Conservation (phyloP, 2,888 invertebrate species). For the Carabus problematicus region DNA sequence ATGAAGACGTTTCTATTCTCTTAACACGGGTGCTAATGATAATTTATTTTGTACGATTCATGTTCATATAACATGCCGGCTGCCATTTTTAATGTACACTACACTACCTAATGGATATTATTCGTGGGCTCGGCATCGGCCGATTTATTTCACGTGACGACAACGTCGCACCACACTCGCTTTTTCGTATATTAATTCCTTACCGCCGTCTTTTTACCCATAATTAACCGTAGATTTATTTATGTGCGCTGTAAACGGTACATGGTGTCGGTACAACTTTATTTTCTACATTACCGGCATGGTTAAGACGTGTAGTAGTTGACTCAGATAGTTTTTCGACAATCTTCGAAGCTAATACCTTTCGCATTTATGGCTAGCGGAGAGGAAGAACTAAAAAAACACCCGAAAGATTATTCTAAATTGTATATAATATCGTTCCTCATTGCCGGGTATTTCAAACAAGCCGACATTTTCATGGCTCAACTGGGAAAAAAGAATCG, state of each 20-base stretch:
- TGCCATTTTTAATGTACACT: conserved; percentile 51
- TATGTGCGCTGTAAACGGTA: conserved; percentile 6
- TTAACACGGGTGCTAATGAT: conserved; percentile 57
- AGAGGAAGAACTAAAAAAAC: too few relatives aligned
- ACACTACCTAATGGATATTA: conserved; percentile 43
- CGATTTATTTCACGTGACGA: conserved; percentile 23
- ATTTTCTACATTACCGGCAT: too few relatives aligned
- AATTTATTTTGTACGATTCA: conserved; percentile 54
- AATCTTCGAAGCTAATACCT: too few relatives aligned
- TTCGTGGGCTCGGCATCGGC: conserved; percentile 16
- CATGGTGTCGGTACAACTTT: too few relatives aligned
- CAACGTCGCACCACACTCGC: background rate
- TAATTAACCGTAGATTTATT: conserved; percentile 36
- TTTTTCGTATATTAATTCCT: conserved; percentile 35
- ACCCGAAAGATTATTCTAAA: too few relatives aligned
- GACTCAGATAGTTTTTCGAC: too few relatives aligned
- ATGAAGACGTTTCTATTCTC: conserved; percentile 57
- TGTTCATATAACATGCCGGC: conserved; percentile 51
- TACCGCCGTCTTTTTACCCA: conserved; percentile 29
- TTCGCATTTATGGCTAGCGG: too few relatives aligned
- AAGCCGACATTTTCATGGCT: too few relatives aligned
- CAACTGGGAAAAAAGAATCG: too few relatives aligned
- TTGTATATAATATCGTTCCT: too few relatives aligned
- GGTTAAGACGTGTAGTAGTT: too few relatives aligned
- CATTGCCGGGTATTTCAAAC: too few relatives aligned